Evolutionary conservation across 2,797 vertebrate species (phyloP), one percentile per base, ranked within the genome.

Genomic region (Selene dorsalis): DNA sequence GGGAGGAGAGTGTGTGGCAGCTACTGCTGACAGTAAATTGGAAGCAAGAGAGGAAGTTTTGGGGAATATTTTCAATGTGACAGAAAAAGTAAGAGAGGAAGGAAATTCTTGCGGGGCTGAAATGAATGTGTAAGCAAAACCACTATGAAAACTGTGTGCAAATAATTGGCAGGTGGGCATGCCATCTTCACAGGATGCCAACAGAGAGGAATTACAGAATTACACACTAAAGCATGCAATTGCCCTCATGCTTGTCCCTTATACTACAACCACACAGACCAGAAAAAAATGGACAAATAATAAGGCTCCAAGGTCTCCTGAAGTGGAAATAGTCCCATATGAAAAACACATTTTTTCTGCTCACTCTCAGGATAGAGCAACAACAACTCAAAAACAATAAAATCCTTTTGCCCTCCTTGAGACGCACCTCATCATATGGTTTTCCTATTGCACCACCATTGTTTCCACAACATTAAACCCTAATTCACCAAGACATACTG

Each of bases 401-500:
- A 32, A 65, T 63, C 56, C 38, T n/a, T 57, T 39, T 68, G 20
- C 62, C 20, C 13, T 20, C 55, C 48, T 45, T 18, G 20, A 70
- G 28, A 38, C 47, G 48, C 11, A 18, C 67, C 24, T 83, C 79
- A 84, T 90, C 86, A 84, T 86, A 84, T 84, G 83, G 81, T 87
- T 88, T 91, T 89, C 63, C 83, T 83, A 83, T 86, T 85, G 73
- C 61, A 14, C 64, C 77, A 59, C 86, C 67, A 79, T 87, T 88
- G 78, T 88, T 92, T 92, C 88, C 90, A 90, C 84, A 22, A 88
- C 87, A 89, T 89, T 89, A 87, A 91, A 89, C 61, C 52, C 79
- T 79, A 90, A 89, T 91, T 86, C 81, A 85, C 43, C 81, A 74
- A 58, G 80, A 86, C 77, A 59, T 56, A 73, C 73, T 73, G 79